Base-by-base conservation (phyloP, 2,113 vertebrate genomes). In the Helogale parvula region DNA sequence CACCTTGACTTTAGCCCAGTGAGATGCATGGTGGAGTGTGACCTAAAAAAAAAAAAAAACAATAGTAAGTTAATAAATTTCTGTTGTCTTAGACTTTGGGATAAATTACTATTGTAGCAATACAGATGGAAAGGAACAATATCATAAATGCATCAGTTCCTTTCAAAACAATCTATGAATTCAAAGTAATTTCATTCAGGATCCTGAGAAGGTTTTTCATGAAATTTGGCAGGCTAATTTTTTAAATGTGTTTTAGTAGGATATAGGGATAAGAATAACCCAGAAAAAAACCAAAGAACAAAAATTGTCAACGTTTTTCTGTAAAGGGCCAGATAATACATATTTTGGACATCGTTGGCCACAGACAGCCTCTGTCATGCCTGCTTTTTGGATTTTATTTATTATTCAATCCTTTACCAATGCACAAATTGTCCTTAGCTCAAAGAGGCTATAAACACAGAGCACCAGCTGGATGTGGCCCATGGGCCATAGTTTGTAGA, bases 371-470 rank as follows among this genome's bases (percentile, higher is more conserved):
- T 92, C 33, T 68, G 45, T 89, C 83, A 33, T 17, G 25, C n/a
- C 45, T 86, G 52, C 35, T 79, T 7, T 60, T 95, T 97, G 82
- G 77, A 69, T 50, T 97, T 90, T 87, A 63, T 90, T 95, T 90
- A 74, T 50, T 91, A 91, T 57, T 92, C 35, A 79, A 6, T 65
- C 35, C 41, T 45, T 97, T 66, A 88, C 83, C 83, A 85, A 90
- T 52, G 31, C 72, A 35, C 68, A 89, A 93, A 31, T 12, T 17
- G 63, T 89, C 90, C 90, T 93, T 66, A 95, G 79, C 79, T 77
- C 41, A 41, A 88, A 52, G 33, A 10, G 0, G 94, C 21, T 31
- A 52, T 47, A 94, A 88, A 94, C 38, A 35, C 41, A 86, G 38
- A 41, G 17, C 31, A 96, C 27, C 23, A 80, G 45, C 74, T 86